Evolutionary conservation across 1,140 invertebrate species (phyloP).

Genomic region (Pseudomyrmex concolor): DNA sequence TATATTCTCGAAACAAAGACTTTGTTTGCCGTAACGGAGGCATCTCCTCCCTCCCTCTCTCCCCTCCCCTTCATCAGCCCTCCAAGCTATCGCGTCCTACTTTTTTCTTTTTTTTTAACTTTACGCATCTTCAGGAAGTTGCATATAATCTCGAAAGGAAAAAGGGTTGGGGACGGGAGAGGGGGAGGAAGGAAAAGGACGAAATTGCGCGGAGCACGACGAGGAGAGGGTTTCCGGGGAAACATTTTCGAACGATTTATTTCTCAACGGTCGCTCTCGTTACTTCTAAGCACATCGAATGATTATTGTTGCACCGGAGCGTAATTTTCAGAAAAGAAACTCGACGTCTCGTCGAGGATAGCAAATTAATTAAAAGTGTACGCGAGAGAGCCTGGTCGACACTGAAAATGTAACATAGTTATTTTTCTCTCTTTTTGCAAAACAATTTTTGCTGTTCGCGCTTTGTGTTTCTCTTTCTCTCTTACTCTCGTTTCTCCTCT

Average conservation of each 20-base stretch:
- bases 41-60: not conserved
- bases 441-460: not conserved
- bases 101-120: constrained; percentile 29
- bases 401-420: not conserved
- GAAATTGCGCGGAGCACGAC: not conserved
- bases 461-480: constrained; percentile 8
- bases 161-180: no score
- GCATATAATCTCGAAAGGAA: constrained; percentile 13
- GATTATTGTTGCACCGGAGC: not conserved
- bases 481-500: not conserved
- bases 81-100: constrained; percentile 44
- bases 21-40: constrained; percentile 62
- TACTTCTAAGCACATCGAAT: not conserved
- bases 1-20: constrained; percentile 76
- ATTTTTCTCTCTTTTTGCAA: not conserved
- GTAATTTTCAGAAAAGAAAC: not conserved
- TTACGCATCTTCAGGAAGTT: constrained; percentile 27
- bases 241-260: constrained; percentile 15
- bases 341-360: not conserved
- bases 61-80: no score
- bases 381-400: not conserved
- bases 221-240: not conserved
- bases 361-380: constrained; percentile 28
- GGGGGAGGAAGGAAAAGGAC: not conserved
- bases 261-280: not conserved